A percentile compares a stretch with the other conserved stretches of the same genome.
Evolutionary conservation across 2,797 vertebrate genomes (phyloP).

Genomic region (Bradypus variegatus): DNA sequence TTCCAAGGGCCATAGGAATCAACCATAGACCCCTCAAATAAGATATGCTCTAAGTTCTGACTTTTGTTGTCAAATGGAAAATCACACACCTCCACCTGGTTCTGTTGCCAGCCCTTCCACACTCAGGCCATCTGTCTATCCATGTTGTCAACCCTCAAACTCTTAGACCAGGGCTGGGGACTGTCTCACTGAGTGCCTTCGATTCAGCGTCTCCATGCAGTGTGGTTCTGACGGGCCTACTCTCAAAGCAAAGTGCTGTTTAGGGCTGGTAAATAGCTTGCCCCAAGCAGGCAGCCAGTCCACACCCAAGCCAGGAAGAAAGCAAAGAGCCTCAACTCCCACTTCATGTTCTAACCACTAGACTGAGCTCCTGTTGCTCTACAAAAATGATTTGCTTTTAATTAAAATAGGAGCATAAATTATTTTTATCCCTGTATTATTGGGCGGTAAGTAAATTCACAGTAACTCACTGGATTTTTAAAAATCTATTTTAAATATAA

Average conservation of each 20-base stretch:
- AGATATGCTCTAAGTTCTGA: background rate
- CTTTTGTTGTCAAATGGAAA: background rate
- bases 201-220: too few species aligned
- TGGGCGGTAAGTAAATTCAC: slow-evolving; percentile 70
- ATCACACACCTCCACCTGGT: background rate
- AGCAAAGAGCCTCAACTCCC: slow-evolving; percentile 21
- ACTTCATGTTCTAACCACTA: slow-evolving; percentile 62
- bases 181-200: background rate
- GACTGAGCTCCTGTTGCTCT: slow-evolving; percentile 57
- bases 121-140: background rate
- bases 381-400: slow-evolving; percentile 64
- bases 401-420: slow-evolving; percentile 70
- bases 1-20: background rate
- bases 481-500: slow-evolving; percentile 75
- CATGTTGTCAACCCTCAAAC: background rate
- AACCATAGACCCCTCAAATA: background rate
- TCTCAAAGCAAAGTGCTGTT: background rate
- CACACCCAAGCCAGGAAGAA: background rate
- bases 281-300: background rate
- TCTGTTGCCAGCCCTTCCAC: background rate
- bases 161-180: background rate
- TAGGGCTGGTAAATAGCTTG: background rate
- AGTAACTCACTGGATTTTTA: slow-evolving; percentile 69
- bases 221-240: background rate
- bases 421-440: slow-evolving; percentile 72